A percentile compares a stretch with the other conserved stretches of the same genome.
These are phyloP conservation scores for Bombus fervidus DNA, from an alignment of 1,140 invertebrate genomes.

Conservation along the genomic window DNA sequence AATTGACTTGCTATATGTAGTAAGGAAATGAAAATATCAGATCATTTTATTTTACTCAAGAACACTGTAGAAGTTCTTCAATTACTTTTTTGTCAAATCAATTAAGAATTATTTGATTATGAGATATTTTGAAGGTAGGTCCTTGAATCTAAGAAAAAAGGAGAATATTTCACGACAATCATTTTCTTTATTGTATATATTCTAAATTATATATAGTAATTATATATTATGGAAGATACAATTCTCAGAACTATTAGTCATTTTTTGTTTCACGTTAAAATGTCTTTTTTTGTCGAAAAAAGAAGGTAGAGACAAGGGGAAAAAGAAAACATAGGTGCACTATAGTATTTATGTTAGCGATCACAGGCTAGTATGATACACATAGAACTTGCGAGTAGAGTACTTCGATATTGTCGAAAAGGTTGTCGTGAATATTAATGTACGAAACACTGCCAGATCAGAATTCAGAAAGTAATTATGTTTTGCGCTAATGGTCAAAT, in stretches of 20 bases:
- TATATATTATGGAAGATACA: background rate
- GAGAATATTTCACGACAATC: background rate
- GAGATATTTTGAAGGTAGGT: background rate
- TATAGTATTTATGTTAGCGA: no score
- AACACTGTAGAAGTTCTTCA: background rate
- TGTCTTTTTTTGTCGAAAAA: background rate
- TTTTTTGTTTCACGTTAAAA: background rate
- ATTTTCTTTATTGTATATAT: background rate
- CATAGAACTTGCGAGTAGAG: no score
- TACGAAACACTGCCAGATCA: conserved; percentile 48
- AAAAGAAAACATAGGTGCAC: background rate
- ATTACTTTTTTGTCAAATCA: background rate
- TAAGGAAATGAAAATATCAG: background rate
- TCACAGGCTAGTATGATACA: no score
- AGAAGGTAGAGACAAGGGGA: no score
- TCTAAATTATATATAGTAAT: background rate
- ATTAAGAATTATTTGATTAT: background rate
- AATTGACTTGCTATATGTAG: background rate
- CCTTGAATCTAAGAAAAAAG: background rate
- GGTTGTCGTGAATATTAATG: background rate
- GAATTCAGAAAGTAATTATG: background rate
- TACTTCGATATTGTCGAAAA: no score
- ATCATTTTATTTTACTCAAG: background rate
- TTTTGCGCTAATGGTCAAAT: conserved; percentile 26
- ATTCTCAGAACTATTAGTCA: background rate